These are phyloP conservation scores for Brienomyrus longianalis DNA, from an alignment of 2,113 vertebrate genomes.

Conservation along the genomic window DNA sequence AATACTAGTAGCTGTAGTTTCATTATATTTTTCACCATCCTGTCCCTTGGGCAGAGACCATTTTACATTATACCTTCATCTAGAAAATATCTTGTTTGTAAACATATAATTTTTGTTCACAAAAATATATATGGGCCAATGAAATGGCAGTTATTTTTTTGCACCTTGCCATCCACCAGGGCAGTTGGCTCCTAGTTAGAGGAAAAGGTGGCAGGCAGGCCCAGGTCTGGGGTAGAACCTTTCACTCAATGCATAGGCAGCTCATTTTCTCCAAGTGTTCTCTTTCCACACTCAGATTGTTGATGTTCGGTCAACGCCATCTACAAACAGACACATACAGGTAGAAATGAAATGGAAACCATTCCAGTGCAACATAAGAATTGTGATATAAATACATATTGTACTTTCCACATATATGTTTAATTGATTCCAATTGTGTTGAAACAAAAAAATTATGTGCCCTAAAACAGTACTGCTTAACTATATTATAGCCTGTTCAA, in stretches of 20 bases:
- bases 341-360: not conserved
- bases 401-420: not conserved
- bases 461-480: not conserved
- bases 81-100: conserved; percentile 22
- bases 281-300: conserved; percentile 75
- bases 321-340: conserved; percentile 47
- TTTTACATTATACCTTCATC: not conserved
- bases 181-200: conserved; percentile 38
- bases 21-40: conserved; percentile 24
- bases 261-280: conserved; percentile 52
- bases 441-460: not conserved
- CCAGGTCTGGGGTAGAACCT: conserved; percentile 42
- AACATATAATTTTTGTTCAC: conserved; percentile 26
- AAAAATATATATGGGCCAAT: conserved; percentile 32
- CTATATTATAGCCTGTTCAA: not conserved
- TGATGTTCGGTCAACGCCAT: conserved; percentile 91
- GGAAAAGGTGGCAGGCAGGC: conserved; percentile 20
- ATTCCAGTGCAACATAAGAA: not conserved
- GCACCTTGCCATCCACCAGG: conserved; percentile 38
- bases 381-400: not conserved
- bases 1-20: conserved; percentile 11
- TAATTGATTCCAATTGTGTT: not conserved
- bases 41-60: not conserved
- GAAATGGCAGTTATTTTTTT: conserved; percentile 34
- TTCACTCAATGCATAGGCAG: conserved; percentile 51